Conservation (phyloP, 1,140 invertebrate species). For the Drosophila mayri region DNA sequence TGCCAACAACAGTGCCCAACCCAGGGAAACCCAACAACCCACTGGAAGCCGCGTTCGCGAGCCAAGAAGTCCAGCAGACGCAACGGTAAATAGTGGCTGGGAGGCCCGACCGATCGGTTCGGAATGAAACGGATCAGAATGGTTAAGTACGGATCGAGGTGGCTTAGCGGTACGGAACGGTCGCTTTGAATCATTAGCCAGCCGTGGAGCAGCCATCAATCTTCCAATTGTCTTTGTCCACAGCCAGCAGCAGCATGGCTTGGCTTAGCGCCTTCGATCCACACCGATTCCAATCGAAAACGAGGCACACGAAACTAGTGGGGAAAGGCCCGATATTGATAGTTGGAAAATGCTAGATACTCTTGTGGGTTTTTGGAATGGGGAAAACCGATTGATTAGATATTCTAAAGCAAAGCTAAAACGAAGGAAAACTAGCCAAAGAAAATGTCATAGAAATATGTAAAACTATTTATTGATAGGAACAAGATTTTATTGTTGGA, state of each 20-base stretch:
- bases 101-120: conserved; percentile 5
- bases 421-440: not conserved
- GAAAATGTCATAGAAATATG: not conserved
- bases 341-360: conserved; percentile 24
- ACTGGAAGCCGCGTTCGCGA: conserved; percentile 3
- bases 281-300: conserved; percentile 16
- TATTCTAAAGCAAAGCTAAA: not conserved
- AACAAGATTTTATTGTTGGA: not conserved
- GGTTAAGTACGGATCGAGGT: conserved; percentile 14
- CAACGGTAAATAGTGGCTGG: conserved; percentile 26
- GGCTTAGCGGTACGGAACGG: conserved; percentile 26
- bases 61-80: conserved; percentile 27
- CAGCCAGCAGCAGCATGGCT: not conserved
- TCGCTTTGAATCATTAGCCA: conserved; percentile 67
- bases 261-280: conserved; percentile 30
- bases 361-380: not conserved
- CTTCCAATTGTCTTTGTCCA: conserved; percentile 62
- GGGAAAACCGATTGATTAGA: not conserved
- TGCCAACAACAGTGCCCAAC: conserved; percentile 20
- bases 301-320: conserved; percentile 19
- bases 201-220: conserved; percentile 57
- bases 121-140: conserved; percentile 4
- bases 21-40: not conserved
- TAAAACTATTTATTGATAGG: not conserved
- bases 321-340: conserved; percentile 3